Percentiles rank a stretch among this genome's conserved stretches.
phyloP scores from a whole-genome alignment of 2,113 vertebrate species.

The Craseonycteris thonglongyai region DNA sequence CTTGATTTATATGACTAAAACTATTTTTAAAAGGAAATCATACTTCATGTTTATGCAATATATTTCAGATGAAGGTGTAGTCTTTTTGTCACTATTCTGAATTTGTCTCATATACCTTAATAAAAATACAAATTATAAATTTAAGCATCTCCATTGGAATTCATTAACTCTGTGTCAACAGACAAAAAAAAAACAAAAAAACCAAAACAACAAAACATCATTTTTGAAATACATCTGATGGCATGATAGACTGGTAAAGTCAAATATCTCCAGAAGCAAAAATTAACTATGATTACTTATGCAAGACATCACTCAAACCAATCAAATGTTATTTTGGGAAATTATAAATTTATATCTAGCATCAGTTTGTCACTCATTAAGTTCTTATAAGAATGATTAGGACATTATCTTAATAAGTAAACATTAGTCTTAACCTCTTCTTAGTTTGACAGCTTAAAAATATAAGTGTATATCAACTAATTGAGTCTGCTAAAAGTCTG shows the following conservation, averaged over 20 bases:
- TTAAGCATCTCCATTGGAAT: slow-evolving; percentile 39
- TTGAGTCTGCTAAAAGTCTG: slow-evolving; percentile 64
- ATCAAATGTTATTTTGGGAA: slow-evolving; percentile 90
- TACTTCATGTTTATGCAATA: not conserved
- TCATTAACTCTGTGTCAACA: slow-evolving; percentile 66
- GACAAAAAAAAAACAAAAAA: too few relatives aligned
- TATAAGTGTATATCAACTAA: slow-evolving; percentile 75
- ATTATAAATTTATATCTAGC: slow-evolving; percentile 86
- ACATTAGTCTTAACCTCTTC: slow-evolving; percentile 78
- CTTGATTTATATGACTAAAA: slow-evolving; percentile 26
- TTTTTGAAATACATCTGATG: slow-evolving; percentile 73
- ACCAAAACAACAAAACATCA: too few relatives aligned
- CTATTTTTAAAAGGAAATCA: slow-evolving; percentile 27
- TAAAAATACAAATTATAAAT: slow-evolving; percentile 28
- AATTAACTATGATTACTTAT: slow-evolving; percentile 87
- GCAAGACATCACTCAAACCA: slow-evolving; percentile 87
- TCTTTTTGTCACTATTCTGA: not conserved
- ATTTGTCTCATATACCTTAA: not conserved
- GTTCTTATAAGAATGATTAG: slow-evolving; percentile 84
- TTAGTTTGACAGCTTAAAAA: slow-evolving; percentile 81
- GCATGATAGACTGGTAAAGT: slow-evolving; percentile 80
- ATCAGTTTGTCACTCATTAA: slow-evolving; percentile 88
- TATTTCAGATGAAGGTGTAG: not conserved
- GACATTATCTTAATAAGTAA: slow-evolving; percentile 86
- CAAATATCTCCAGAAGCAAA: slow-evolving; percentile 81